These are phyloP conservation scores for Rhodophaea formosa DNA, from an alignment of 2,888 invertebrate genomes.

Conservation along the genomic window DNA sequence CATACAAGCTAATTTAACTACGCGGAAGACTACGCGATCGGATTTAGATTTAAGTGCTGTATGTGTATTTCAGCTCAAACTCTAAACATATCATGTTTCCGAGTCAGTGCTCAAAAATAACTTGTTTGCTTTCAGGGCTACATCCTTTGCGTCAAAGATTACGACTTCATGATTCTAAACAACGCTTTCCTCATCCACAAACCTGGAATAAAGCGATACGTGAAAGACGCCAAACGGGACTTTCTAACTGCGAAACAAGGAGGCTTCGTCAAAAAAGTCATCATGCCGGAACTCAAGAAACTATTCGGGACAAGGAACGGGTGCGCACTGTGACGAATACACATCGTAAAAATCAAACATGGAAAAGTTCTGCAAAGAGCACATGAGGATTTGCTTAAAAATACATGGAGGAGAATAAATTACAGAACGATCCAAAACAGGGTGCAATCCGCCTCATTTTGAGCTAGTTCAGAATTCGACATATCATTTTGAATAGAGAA, in stretches of 20 bases:
- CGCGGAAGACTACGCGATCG: conserved; percentile 1
- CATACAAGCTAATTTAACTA: background rate
- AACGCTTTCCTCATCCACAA: conserved; percentile 96
- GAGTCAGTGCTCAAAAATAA: conserved; percentile 4
- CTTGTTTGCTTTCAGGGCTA: conserved; percentile 85
- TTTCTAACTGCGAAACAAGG: conserved; percentile 89
- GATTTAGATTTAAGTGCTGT: conserved; percentile 7
- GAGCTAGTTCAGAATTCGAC: background rate
- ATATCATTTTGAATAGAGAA: conserved; percentile 4
- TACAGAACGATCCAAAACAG: conserved; percentile 3
- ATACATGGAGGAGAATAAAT: background rate
- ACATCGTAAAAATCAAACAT: conserved; percentile 14
- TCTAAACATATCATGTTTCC: background rate
- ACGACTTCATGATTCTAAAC: conserved; percentile 95
- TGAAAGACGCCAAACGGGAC: conserved; percentile 89
- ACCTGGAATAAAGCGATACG: conserved; percentile 93
- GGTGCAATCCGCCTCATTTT: background rate
- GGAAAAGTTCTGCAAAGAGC: background rate
- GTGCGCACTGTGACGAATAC: conserved; percentile 85
- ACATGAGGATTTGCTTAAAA: background rate
- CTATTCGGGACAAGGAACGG: conserved; percentile 90
- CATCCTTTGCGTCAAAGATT: conserved; percentile 93
- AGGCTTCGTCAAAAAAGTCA: conserved; percentile 87
- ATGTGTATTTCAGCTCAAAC: background rate
- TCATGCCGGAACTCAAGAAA: conserved; percentile 91